A percentile compares a stretch with the other conserved stretches of the same genome.
These are phyloP conservation scores for Meleagris gallopavo DNA, from an alignment of 2,113 vertebrate species.

Conservation along the genomic window DNA sequence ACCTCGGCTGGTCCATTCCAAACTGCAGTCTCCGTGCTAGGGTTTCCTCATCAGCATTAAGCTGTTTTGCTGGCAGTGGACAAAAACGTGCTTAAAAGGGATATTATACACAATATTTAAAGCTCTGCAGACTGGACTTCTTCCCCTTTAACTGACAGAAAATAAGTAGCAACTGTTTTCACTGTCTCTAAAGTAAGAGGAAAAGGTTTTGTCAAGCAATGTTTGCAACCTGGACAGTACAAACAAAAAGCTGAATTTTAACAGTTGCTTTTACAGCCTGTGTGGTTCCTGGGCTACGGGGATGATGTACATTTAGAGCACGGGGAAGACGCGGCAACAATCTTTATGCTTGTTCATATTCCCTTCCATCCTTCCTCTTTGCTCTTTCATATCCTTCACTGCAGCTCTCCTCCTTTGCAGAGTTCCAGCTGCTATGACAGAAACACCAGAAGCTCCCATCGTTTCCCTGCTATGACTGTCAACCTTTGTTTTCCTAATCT, in stretches of 20 bases:
- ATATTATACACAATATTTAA: not conserved
- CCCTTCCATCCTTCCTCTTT: not conserved
- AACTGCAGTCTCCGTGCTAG: not conserved
- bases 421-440: not conserved
- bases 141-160: not conserved
- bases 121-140: not conserved
- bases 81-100: not conserved
- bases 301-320: not conserved
- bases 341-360: not conserved
- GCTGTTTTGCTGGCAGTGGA: not conserved
- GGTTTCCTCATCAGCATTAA: not conserved
- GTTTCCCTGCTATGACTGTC: not conserved
- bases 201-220: not conserved
- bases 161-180: not conserved
- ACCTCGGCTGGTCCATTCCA: not conserved
- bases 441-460: slow-evolving; percentile 2
- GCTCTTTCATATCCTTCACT: not conserved
- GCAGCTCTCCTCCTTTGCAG: not conserved
- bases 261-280: not conserved
- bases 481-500: not conserved
- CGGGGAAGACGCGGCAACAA: not conserved
- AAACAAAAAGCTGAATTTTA: not conserved
- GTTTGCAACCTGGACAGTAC: not conserved
- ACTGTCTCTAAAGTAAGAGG: not conserved
- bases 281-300: not conserved